Base-by-base conservation (phyloP, 2,113 vertebrate genomes). In the Seriola dumerili region DNA sequence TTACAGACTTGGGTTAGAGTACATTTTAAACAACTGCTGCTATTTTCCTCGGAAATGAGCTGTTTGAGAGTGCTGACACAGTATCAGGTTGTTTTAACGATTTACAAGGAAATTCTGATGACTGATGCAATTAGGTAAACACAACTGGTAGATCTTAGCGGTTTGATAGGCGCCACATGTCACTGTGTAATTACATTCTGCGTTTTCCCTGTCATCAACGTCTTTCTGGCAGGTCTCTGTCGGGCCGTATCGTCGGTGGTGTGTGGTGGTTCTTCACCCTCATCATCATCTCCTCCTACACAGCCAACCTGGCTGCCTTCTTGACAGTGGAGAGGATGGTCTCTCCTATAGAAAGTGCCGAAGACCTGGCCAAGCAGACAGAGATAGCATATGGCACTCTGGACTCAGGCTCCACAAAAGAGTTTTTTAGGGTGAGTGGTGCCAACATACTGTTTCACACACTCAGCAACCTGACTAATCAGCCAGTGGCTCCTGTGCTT, bases 191-290 rank as follows among this genome's bases (percentile, higher is more conserved):
- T 84, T 87, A 84, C 64, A 72, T 76, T 61, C 50, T 88, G 17
- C 84, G 54, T 88, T 59, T 59, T 70, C 72, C 73, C 54, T 88
- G 55, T 84, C 73, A 70, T 57, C 83, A 29, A 62, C 86, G 87
- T 78, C 70, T 91, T 42, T 94, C 38, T 58, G 8, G 36, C 91
- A 99, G 98, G 96, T 99, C 98, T 93, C 96, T 99, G 92, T 99
- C 98, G 46, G 98, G 98, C 81, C 96, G 98, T 90, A 99, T 99
- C 88, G 98, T 99, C 0, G 98, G 98, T 93, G 98, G 98, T 61
- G 98, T 99, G 92, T 99, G 98, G 98, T 99, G 98, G 98, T 99
- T 99, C 96, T 99, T 99, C 96, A 99, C 98, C 88, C 97, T 99
- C 95, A 99, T 99, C 96, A 99, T 99, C 93, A 99, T 99, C 95